Evolutionary conservation across 2,113 vertebrate species (phyloP), one percentile per base, ranked within the genome.

Genomic region (Spermophilus dauricus): DNA sequence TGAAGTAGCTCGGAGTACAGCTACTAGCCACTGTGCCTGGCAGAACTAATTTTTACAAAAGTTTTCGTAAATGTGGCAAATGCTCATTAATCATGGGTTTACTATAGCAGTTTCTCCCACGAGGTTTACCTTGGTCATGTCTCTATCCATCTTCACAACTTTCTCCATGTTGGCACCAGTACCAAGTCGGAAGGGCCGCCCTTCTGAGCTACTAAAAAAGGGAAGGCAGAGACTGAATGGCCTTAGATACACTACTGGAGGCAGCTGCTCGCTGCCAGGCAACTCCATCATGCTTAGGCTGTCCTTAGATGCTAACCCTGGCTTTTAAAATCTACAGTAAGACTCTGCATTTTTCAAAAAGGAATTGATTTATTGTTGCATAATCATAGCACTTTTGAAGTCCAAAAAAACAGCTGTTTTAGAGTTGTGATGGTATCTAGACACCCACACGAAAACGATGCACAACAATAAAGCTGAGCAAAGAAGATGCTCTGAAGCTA

Each of bases 151-250:
- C 98, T 99, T 99, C 89, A 99, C 99, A 85, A 99, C 99, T 95
- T 99, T 99, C 98, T 99, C 99, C 99, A 99, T 99, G 98, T 99
- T 99, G 72, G 99, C 99, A 11, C 99, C 99, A 32, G 99, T 99
- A 82, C 99, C 99, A 18, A 99, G 99, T 1, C 99, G 99, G 98
- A 99, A 99, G 0, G 99, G 99, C 77, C 99, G 99, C 69, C 99
- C 99, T 98, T 99, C 99, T 92, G 99, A 99, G 97, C 99, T 99
- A 91, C 99, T 99, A 88, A 96, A 99, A 97, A 95, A 58, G 95
- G 65, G 82, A 95, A 89, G 84, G 58, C 9, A 96, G 53, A 94
- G 8, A 65, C 8, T 70, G 8, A 37, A 14, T 0, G 5, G 51
- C 28, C 42, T 83, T 83, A 73, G 8, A 45, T 58, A 45, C 63